Evolutionary conservation across 2,797 vertebrate species (phyloP).

Genomic region (Gephyroberyx darwinii): DNA sequence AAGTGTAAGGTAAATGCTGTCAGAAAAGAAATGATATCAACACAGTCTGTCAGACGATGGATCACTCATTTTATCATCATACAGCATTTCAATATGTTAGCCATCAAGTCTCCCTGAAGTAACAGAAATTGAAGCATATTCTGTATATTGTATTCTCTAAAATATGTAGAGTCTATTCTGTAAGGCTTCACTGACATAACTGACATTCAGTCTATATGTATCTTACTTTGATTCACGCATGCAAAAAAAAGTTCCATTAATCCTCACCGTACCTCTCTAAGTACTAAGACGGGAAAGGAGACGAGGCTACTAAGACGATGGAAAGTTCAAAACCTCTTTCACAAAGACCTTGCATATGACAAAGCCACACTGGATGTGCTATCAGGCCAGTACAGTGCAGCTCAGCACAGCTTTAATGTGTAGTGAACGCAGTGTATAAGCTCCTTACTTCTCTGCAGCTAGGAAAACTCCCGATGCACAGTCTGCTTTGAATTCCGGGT

Average conservation of each 20-base stretch:
- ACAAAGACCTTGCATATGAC: neutral
- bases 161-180: neutral
- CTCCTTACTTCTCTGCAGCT: conserved; percentile 96
- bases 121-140: conserved; percentile 1
- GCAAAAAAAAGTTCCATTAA: neutral
- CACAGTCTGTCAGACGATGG: conserved; percentile 88
- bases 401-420: conserved; percentile 1
- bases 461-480: conserved; percentile 99
- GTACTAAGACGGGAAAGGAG: neutral
- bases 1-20: conserved; percentile 72
- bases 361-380: conserved; percentile 2
- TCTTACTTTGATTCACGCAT: neutral
- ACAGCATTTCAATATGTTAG: conserved; percentile 74
- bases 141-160: neutral
- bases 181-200: neutral
- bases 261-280: neutral
- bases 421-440: conserved; percentile 10
- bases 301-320: neutral
- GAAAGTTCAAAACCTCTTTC: conserved; percentile 11
- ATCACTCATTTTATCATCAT: conserved; percentile 93
- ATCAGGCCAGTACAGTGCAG: conserved; percentile 23
- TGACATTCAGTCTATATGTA: neutral
- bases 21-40: conserved; percentile 85
- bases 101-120: neutral
- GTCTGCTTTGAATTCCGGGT: conserved; percentile 99